phyloP scores from a whole-genome alignment of 1,140 invertebrate species.

The Cotesia chilonis region DNA sequence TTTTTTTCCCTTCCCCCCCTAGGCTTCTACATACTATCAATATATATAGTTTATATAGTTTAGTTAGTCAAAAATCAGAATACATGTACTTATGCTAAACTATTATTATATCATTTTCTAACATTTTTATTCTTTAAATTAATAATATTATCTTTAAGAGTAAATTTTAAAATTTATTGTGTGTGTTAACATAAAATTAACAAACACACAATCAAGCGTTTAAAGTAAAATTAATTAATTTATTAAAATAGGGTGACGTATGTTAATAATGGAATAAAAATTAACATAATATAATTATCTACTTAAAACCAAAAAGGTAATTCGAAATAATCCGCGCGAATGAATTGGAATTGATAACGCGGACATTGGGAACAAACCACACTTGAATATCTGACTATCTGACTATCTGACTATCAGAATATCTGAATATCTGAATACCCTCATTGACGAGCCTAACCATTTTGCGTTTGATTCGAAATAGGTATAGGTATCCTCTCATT shows the following conservation, averaged over 20 bases:
- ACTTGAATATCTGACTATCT: neutral
- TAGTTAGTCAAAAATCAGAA: conserved; percentile 18
- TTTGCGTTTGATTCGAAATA: conserved; percentile 12
- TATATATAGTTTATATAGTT: neutral
- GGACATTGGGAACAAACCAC: neutral
- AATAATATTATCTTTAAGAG: no score
- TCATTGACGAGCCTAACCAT: conserved; percentile 22
- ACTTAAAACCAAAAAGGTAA: conserved; percentile 12
- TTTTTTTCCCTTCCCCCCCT: no score
- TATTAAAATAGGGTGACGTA: no score
- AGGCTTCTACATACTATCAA: no score
- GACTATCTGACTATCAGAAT: neutral
- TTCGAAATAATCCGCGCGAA: conserved; percentile 28
- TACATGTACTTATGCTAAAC: neutral
- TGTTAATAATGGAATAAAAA: neutral
- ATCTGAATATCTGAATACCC: neutral
- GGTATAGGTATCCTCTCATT: neutral
- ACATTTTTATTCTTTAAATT: no score
- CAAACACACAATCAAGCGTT: no score
- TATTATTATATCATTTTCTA: no score
- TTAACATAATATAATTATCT: conserved; percentile 8
- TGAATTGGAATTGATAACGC: conserved; percentile 30
- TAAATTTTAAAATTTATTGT: no score
- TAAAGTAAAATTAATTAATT: no score
- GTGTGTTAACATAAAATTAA: no score